Conservation (phyloP, 2,113 vertebrate species). For the Struthio camelus region DNA sequence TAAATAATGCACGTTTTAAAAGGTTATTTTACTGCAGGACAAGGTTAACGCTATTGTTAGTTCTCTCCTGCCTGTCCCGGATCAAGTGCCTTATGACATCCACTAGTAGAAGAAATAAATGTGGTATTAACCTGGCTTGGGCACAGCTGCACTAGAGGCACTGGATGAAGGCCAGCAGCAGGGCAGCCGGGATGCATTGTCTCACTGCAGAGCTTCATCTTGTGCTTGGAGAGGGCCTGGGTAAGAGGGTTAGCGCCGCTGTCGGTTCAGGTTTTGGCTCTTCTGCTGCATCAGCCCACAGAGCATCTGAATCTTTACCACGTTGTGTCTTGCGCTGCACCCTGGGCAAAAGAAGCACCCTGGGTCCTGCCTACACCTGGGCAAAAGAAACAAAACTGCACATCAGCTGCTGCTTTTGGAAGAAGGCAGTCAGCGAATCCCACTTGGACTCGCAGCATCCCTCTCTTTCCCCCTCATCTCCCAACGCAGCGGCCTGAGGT, state of each 20-base stretch:
- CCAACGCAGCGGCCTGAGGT: background rate
- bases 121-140: background rate
- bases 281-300: background rate
- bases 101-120: background rate
- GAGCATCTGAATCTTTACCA: background rate
- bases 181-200: accelerated
- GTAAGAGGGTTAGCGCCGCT: background rate
- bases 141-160: background rate
- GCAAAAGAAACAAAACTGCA: background rate
- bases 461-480: background rate
- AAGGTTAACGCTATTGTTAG: constrained; percentile 48
- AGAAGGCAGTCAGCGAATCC: background rate
- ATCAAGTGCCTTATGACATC: background rate
- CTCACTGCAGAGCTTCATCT: background rate
- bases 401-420: background rate
- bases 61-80: background rate
- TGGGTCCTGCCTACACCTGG: no score
- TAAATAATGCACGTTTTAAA: constrained; percentile 55
- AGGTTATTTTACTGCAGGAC: constrained; percentile 49
- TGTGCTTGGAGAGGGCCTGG: background rate
- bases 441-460: background rate
- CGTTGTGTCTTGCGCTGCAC: background rate
- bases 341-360: background rate
- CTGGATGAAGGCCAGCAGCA: background rate
- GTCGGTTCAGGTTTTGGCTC: background rate